Evolutionary conservation across 2,797 vertebrate species (phyloP).

Genomic region (Columba guinea): DNA sequence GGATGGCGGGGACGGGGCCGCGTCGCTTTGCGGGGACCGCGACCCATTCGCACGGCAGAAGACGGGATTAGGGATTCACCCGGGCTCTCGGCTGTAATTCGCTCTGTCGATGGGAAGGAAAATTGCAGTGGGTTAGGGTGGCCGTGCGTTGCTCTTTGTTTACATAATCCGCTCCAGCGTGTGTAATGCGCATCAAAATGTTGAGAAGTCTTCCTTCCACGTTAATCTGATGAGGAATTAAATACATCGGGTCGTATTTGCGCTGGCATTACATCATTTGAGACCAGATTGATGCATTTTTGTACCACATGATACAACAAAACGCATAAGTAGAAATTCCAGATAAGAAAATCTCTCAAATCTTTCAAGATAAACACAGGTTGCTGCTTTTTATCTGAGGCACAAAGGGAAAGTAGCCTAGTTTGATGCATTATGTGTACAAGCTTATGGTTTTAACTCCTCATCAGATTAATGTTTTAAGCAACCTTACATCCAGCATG

Average conservation of each 20-base stretch:
- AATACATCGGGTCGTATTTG: not conserved
- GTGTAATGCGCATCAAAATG: not conserved
- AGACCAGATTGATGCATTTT: not conserved
- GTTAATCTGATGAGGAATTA: not conserved
- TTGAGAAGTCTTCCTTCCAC: not conserved
- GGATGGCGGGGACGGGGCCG: not conserved
- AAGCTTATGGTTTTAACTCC: constrained; percentile 8
- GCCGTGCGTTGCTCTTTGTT: not conserved
- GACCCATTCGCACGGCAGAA: not conserved
- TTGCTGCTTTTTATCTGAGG: not conserved
- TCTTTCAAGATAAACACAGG: not conserved
- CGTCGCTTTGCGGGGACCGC: not conserved
- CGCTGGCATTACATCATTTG: not conserved
- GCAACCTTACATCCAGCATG: not conserved
- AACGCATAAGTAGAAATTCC: not conserved
- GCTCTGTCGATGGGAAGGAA: not conserved
- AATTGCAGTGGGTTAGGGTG: not conserved
- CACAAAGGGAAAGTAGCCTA: not conserved
- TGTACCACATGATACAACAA: not conserved
- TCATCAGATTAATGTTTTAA: constrained; percentile 8
- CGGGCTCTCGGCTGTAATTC: not conserved
- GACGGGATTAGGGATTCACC: not conserved
- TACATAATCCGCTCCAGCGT: not conserved
- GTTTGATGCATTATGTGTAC: not conserved
- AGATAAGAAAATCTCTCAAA: constrained; percentile 24